Percentiles rank a stretch among this genome's conserved stretches.
These are phyloP conservation scores for Sarcoramphus papa DNA, from an alignment of 2,797 vertebrate species.

Conservation along the genomic window DNA sequence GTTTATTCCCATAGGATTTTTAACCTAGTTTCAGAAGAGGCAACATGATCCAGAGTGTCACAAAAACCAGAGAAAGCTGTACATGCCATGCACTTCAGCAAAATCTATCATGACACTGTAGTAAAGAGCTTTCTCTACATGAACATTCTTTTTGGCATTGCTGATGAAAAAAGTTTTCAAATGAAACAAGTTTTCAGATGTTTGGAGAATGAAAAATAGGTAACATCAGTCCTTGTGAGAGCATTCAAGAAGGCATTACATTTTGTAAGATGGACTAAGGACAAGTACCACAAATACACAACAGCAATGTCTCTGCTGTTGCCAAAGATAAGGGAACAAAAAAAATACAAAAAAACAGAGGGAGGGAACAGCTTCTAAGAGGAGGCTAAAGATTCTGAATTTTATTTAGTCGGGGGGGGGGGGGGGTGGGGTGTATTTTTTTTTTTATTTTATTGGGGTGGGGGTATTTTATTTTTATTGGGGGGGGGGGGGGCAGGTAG, in stretches of 20 bases:
- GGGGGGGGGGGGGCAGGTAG: too few relatives aligned
- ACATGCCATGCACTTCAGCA: background rate
- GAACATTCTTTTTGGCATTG: background rate
- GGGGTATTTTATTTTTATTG: too few relatives aligned
- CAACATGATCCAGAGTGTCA: rapidly evolving
- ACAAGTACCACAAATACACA: background rate
- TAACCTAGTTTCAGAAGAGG: background rate
- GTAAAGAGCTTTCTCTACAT: background rate
- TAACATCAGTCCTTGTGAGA: background rate
- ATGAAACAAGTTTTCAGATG: background rate
- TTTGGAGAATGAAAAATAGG: background rate
- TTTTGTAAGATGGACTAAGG: background rate
- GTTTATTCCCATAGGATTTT: background rate
- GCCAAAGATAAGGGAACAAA: background rate
- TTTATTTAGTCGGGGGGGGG: background rate
- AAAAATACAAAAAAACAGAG: background rate
- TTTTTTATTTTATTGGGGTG: too few relatives aligned
- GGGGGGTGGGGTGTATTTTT: too few relatives aligned
- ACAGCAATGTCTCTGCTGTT: background rate
- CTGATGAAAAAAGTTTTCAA: background rate
- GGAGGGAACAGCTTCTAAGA: background rate
- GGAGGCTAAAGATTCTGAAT: background rate
- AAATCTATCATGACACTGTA: background rate
- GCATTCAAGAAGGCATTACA: background rate
- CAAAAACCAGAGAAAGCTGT: background rate